These are phyloP conservation scores for Henricia sp. DNA, from an alignment of 53 echinoderm and acorn worm genomes.

Conservation along the genomic window DNA sequence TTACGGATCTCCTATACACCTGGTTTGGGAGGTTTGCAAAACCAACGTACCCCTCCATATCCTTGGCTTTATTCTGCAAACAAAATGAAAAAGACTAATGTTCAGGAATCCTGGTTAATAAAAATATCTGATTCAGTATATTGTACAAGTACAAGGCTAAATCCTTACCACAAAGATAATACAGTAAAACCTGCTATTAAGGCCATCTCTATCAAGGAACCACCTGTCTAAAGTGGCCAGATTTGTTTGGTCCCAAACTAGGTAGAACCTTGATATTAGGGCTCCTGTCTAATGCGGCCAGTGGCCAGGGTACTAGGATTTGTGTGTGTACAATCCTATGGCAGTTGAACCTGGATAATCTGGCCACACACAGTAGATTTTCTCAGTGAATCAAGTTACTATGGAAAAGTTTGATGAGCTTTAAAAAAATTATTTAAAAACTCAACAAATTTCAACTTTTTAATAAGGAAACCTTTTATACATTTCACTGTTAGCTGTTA, in stretches of 20 bases:
- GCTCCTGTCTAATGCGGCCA: no score
- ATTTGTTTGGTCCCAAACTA: neutral
- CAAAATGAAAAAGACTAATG: neutral
- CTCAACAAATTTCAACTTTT: no score
- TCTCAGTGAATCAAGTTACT: no score
- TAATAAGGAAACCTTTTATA: no score
- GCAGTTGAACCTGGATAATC: no score
- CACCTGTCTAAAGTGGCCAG: neutral
- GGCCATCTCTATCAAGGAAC: neutral
- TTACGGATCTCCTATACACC: conserved; percentile 88
- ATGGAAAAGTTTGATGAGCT: no score
- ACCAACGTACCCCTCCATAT: conserved; percentile 99
- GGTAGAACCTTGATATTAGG: neutral
- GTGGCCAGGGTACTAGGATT: no score
- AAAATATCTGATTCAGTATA: neutral
- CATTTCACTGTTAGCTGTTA: no score
- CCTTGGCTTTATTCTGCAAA: conserved; percentile 97
- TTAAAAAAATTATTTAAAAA: no score
- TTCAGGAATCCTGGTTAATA: neutral
- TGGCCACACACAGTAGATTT: no score
- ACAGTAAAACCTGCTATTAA: neutral
- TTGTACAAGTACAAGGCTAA: neutral
- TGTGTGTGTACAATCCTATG: no score
- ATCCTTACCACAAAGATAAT: neutral
- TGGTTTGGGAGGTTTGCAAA: conserved; percentile 98